phyloP scores from a whole-genome alignment of 2,888 invertebrate genomes.

The Chaitophorus viminalis region DNA sequence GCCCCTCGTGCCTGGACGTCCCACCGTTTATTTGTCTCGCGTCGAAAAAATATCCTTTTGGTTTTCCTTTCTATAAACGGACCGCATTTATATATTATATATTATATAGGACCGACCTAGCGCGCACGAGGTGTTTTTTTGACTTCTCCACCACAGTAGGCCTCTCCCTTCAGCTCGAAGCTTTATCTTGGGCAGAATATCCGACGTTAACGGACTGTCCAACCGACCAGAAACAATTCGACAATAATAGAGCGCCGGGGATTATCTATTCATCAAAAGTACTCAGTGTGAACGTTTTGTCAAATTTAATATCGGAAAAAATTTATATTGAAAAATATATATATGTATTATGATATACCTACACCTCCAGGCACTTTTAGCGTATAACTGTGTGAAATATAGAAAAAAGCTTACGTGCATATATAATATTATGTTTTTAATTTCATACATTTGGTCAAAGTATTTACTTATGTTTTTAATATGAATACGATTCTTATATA shows the following conservation, averaged over 20 bases:
- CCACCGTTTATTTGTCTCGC: slow-evolving; percentile 60
- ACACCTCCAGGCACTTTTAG: background rate
- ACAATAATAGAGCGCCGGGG: slow-evolving; percentile 59
- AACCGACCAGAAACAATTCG: slow-evolving; percentile 60
- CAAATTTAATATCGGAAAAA: slow-evolving; percentile 45
- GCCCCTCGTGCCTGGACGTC: slow-evolving; percentile 45
- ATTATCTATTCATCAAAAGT: slow-evolving; percentile 57
- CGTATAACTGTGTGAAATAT: no score
- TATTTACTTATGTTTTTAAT: no score
- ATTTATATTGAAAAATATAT: background rate
- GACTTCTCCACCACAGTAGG: slow-evolving; percentile 56
- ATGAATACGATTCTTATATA: no score
- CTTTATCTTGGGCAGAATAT: slow-evolving; percentile 45
- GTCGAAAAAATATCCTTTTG: slow-evolving; percentile 36
- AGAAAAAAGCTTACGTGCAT: no score
- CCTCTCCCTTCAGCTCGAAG: slow-evolving; percentile 18
- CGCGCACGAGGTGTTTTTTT: slow-evolving; percentile 51
- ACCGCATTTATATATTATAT: slow-evolving; percentile 29
- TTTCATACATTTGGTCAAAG: no score
- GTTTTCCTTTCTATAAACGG: slow-evolving; percentile 32
- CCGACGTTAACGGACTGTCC: slow-evolving; percentile 60
- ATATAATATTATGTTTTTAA: no score
- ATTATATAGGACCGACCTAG: background rate
- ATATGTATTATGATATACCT: no score
- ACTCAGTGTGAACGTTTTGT: slow-evolving; percentile 58